Evolutionary conservation across 2,113 vertebrate genomes (phyloP).

Genomic region (Eclectus roratus): DNA sequence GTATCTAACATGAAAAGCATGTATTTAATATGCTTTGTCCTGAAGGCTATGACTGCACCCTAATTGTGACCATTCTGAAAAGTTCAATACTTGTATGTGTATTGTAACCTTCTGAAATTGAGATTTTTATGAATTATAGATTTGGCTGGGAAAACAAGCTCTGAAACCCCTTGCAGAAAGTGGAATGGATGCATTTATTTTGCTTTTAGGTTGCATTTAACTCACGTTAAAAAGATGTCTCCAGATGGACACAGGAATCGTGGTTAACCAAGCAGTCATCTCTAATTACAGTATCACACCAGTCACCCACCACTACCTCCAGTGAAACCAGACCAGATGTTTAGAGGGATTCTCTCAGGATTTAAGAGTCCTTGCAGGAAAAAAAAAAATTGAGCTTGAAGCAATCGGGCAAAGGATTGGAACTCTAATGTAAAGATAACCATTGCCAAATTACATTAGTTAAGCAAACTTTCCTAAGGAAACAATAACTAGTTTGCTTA

Average conservation of each 20-base stretch:
- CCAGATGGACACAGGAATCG: background rate
- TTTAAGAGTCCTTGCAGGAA: conserved; percentile 18
- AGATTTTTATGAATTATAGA: background rate
- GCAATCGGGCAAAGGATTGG: conserved; percentile 43
- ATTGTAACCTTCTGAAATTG: background rate
- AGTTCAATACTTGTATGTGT: fast-evolving
- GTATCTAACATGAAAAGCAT: no score
- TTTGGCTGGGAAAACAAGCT: background rate
- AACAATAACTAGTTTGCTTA: background rate
- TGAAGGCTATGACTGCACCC: no score
- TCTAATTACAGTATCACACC: background rate
- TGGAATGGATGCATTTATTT: background rate
- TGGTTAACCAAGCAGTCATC: background rate
- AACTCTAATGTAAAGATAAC: conserved; percentile 56
- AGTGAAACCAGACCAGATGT: conserved; percentile 34
- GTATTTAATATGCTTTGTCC: no score
- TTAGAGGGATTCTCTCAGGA: conserved; percentile 29
- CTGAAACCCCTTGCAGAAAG: background rate
- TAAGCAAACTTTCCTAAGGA: conserved; percentile 44
- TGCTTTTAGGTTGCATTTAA: background rate
- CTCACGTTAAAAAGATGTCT: background rate
- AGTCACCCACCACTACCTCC: background rate
- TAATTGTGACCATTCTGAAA: background rate
- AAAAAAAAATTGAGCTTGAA: conserved; percentile 48
- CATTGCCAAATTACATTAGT: conserved; percentile 28